Percentiles rank a stretch among this genome's conserved stretches.
Conservation (phyloP, 2,797 vertebrate genomes). For the Salmo trutta region DNA sequence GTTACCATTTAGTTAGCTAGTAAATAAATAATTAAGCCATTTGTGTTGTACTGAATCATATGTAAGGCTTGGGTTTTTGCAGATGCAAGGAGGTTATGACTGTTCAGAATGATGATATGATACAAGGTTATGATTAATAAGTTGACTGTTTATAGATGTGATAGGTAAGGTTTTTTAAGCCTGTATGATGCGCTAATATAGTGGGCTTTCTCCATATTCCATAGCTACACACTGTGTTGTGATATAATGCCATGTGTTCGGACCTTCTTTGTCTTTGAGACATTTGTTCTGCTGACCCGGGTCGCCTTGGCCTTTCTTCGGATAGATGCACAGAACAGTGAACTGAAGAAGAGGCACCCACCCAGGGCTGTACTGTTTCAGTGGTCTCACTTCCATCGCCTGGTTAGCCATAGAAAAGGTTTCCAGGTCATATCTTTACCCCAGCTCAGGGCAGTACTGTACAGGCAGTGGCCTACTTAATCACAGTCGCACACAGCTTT, state of each 20-base stretch:
- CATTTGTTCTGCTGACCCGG: not conserved
- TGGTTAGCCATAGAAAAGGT: not conserved
- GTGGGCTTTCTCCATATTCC: not conserved
- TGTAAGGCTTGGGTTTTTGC: too few species aligned
- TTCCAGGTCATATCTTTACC: not conserved
- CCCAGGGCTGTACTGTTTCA: not conserved
- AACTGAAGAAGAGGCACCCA: not conserved
- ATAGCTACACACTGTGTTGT: not conserved
- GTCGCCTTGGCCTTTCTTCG: not conserved
- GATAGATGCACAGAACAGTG: not conserved
- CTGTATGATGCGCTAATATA: not conserved
- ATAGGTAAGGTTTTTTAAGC: too few species aligned
- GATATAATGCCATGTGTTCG: not conserved
- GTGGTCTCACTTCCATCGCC: not conserved
- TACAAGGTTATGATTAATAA: too few species aligned
- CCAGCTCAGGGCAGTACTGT: not conserved
- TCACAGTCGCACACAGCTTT: not conserved
- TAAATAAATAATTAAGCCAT: too few species aligned
- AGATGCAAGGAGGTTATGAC: too few species aligned
- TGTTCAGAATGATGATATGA: too few species aligned
- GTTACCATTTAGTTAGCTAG: too few species aligned
- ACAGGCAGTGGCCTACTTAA: not conserved
- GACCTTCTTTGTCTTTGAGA: not conserved
- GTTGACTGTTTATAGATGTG: too few species aligned
- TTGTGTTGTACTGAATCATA: too few species aligned